A percentile compares a stretch with the other conserved stretches of the same genome.
phyloP scores from a whole-genome alignment of 1,140 invertebrate species.

The Lerema accius region DNA sequence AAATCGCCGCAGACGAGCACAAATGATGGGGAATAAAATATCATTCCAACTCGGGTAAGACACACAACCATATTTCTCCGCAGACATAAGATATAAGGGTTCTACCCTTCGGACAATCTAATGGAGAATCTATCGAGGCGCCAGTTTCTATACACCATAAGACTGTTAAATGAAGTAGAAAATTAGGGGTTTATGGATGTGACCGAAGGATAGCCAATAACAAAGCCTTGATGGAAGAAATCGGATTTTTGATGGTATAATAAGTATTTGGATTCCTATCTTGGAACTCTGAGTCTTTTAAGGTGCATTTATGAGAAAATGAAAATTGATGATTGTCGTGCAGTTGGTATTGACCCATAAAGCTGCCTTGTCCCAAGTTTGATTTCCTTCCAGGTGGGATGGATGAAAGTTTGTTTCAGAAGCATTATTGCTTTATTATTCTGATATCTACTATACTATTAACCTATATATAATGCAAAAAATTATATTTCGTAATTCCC shows the following conservation, averaged over 20 bases:
- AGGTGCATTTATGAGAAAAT: not conserved
- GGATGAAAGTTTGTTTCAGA: no score
- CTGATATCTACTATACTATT: no score
- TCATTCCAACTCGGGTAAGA: slow-evolving; percentile 8
- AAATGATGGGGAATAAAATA: not conserved
- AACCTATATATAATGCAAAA: no score
- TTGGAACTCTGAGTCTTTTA: not conserved
- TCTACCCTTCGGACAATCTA: slow-evolving; percentile 49
- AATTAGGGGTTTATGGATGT: slow-evolving; percentile 60
- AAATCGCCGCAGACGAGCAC: slow-evolving; percentile 2
- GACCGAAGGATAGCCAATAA: slow-evolving; percentile 44
- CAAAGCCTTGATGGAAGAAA: slow-evolving; percentile 20
- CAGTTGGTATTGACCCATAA: no score
- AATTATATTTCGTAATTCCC: no score
- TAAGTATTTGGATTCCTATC: not conserved
- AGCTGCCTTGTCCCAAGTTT: no score
- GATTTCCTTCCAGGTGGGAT: no score
- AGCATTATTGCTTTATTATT: no score
- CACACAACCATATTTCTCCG: slow-evolving; percentile 34
- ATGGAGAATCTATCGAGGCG: slow-evolving; percentile 64
- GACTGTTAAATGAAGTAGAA: slow-evolving; percentile 60
- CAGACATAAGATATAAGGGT: slow-evolving; percentile 28
- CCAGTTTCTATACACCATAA: slow-evolving; percentile 51
- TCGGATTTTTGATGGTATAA: slow-evolving; percentile 31
- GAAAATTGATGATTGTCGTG: not conserved